A percentile compares a stretch with the other conserved stretches of the same genome.
Evolutionary conservation across 1,140 invertebrate genomes (phyloP).

Genomic region (Bombus haemorrhoidalis): DNA sequence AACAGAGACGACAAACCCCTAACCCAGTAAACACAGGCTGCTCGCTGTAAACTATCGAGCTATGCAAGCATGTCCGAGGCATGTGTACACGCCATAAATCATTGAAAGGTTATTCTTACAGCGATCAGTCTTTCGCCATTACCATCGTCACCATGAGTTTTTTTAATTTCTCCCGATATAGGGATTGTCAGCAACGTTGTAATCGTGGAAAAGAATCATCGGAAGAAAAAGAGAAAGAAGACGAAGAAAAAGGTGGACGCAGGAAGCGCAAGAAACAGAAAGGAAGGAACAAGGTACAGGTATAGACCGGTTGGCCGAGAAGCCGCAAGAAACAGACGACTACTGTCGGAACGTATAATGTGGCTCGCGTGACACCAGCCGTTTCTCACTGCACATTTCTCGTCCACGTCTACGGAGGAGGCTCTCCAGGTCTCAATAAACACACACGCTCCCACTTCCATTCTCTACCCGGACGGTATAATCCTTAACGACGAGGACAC

Average conservation of each 20-base stretch:
- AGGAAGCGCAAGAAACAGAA: background rate
- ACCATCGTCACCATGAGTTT: background rate
- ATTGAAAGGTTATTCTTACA: background rate
- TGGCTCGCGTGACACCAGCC: conserved; percentile 59
- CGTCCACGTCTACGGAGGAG: background rate
- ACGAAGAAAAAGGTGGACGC: too few relatives aligned
- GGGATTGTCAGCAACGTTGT: background rate
- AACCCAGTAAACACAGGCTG: background rate
- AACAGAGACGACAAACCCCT: background rate
- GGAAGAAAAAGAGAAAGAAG: too few relatives aligned
- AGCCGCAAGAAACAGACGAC: conserved; percentile 28
- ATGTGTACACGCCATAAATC: background rate
- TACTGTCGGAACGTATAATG: conserved; percentile 23
- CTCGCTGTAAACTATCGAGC: background rate
- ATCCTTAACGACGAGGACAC: conserved; percentile 68
- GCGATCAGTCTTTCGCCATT: background rate
- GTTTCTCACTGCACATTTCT: conserved; percentile 14
- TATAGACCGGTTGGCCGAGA: background rate
- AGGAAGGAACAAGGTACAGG: background rate
- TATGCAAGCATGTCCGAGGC: background rate
- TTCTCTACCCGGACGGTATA: conserved; percentile 31
- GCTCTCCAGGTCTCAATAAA: conserved; percentile 17
- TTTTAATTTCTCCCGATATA: background rate
- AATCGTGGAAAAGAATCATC: background rate
- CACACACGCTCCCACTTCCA: conserved; percentile 22